These are phyloP conservation scores for Itoplectis maculator DNA, from an alignment of 2,888 invertebrate species.

Conservation along the genomic window DNA sequence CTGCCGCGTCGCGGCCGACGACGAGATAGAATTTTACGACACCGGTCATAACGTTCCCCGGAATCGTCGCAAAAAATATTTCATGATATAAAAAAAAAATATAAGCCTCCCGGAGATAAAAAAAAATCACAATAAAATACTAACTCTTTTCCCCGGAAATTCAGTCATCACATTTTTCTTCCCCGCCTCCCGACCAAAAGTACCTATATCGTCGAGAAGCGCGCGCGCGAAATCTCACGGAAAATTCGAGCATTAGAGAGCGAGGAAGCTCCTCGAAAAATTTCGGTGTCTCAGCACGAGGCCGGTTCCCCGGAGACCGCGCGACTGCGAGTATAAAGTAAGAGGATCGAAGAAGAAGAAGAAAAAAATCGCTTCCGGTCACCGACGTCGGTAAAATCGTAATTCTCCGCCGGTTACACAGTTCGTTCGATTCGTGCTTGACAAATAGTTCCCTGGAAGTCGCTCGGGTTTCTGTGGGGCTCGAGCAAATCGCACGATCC, in stretches of 20 bases:
- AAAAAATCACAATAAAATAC: not conserved
- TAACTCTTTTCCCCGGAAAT: not conserved
- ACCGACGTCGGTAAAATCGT: constrained; percentile 53
- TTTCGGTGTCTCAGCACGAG: constrained; percentile 61
- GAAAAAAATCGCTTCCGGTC: constrained; percentile 26
- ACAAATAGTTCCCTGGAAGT: constrained; percentile 38
- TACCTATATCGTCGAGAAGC: too few species aligned
- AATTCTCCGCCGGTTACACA: constrained; percentile 57
- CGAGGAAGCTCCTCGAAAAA: constrained; percentile 40
- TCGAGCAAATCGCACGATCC: too few species aligned
- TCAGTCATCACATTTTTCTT: not conserved
- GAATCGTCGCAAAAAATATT: not conserved
- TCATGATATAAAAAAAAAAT: not conserved
- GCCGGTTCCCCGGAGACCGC: constrained; percentile 45
- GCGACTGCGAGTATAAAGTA: not conserved
- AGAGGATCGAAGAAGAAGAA: not conserved
- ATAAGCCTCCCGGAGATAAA: not conserved
- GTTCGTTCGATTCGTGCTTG: constrained; percentile 43
- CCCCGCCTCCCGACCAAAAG: too few species aligned
- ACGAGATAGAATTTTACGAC: constrained; percentile 13
- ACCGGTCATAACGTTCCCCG: not conserved
- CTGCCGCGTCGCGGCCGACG: not conserved
- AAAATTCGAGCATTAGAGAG: constrained; percentile 31
- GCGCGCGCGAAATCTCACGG: too few species aligned
- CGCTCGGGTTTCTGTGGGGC: not conserved